Evolutionary conservation across 2,113 vertebrate genomes (phyloP), one percentile per base, ranked within the genome.

Genomic region (Myocastor coypus): DNA sequence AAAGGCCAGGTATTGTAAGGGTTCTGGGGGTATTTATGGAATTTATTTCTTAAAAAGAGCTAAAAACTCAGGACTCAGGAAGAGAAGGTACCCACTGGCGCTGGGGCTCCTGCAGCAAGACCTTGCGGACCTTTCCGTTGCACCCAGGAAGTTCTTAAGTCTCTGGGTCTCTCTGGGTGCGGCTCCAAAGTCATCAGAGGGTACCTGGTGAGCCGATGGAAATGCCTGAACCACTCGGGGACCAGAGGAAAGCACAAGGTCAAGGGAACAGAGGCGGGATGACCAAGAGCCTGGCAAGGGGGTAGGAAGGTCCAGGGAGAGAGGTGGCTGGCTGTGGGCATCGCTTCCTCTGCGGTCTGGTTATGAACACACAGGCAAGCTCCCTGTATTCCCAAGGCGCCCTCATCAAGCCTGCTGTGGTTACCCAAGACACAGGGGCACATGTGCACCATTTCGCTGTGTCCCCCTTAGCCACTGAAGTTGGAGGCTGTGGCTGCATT

Each of bases 391-490:
- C 55, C 9, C 13, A 9, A 46, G 16, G 42, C 9, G 46, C 42
- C 73, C 50, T 50, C 59, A 1, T 22, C 7, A 2, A 3, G 19
- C 50, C 16, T 7, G 0, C 14, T 69, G 71, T 63, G 0, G 0
- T 32, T 7, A 59, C 61, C 40, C 20, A 4, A 0, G 26, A 5
- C 16, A 0, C 1, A 9, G 13, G 2, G 6, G 13, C 50, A 5
- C 26, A 69, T 24, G 78, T 30, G 7, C 26, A 2, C 42, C 2
- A 3, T 55, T 34, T 84, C 61, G 59, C 92, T 2, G 12, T 7
- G 0, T 24, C 20, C 0, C 1, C 10, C 30, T 30, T 28, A 24
- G 9, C 42, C 20, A 0, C 20, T 24, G 42, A n/a, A 0, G 0
- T 26, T 0, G 8, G 42, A 37, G 68, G 68, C 16, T 0, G 77